These are phyloP conservation scores for Chloroceryle amazona DNA, from an alignment of 2,797 vertebrate genomes.

Conservation along the genomic window DNA sequence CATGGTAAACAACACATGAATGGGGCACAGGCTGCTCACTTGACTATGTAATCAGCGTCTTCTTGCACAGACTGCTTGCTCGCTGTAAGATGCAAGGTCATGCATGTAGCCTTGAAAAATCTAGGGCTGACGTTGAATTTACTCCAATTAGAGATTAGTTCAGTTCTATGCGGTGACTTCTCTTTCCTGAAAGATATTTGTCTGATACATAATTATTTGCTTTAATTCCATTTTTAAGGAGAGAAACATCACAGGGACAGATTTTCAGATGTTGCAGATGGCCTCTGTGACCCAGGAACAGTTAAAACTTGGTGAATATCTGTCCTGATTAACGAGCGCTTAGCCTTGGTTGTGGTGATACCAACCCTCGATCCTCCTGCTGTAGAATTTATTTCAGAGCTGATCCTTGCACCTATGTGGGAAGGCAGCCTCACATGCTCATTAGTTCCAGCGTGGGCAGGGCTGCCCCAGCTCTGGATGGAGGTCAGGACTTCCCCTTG, in stretches of 20 bases:
- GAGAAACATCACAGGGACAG: neutral
- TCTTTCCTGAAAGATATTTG: neutral
- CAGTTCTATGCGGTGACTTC: neutral
- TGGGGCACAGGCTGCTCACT: neutral
- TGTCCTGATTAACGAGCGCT: neutral
- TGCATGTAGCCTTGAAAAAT: neutral
- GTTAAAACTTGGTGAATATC: neutral
- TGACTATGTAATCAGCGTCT: neutral
- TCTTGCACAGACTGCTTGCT: neutral
- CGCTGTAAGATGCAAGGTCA: neutral
- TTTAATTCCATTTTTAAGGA: neutral
- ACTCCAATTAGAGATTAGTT: neutral
- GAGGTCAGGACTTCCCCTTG: neutral
- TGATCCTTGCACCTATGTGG: conserved; percentile 29
- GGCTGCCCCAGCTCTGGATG: neutral
- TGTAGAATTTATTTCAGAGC: conserved; percentile 14
- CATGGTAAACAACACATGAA: neutral
- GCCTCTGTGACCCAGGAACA: neutral
- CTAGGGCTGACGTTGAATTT: neutral
- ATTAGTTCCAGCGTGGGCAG: conserved; percentile 19
- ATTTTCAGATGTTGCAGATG: conserved; percentile 4
- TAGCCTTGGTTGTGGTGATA: neutral
- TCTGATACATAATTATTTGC: neutral
- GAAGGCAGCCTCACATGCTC: neutral
- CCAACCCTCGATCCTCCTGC: neutral